Evolutionary conservation across 2,113 vertebrate species (phyloP).

Genomic region (Pteruthius melanotis): DNA sequence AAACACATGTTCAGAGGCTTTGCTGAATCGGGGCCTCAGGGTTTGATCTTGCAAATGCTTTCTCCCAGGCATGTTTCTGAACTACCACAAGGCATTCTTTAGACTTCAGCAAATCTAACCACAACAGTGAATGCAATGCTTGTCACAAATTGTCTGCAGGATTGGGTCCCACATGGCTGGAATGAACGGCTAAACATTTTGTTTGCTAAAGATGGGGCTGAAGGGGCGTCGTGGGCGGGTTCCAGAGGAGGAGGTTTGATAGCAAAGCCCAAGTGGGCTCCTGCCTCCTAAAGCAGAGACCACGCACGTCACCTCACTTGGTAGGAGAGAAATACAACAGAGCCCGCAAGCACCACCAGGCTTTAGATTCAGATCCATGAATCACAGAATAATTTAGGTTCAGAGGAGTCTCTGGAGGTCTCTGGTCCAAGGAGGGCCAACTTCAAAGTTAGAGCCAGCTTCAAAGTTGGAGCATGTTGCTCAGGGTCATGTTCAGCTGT

Average conservation of each 20-base stretch:
- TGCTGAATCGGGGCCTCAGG: constrained; percentile 30
- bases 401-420: background rate
- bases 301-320: background rate
- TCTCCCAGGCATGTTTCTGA: constrained; percentile 53
- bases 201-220: background rate
- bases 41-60: constrained; percentile 47
- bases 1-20: constrained; percentile 48
- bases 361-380: background rate
- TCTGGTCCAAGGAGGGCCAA: background rate
- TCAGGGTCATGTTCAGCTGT: background rate
- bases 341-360: background rate
- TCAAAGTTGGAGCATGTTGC: constrained; percentile 7
- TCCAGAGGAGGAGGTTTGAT: background rate
- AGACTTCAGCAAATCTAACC: constrained; percentile 52
- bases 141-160: constrained; percentile 38
- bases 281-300: background rate
- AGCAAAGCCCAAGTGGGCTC: background rate
- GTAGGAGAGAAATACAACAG: background rate
- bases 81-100: constrained; percentile 50
- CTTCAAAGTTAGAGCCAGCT: constrained; percentile 28
- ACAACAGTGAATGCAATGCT: constrained; percentile 2
- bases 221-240: background rate
- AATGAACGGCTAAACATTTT: background rate
- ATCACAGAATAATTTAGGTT: constrained; percentile 19
- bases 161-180: background rate